phyloP scores from a whole-genome alignment of 1,140 invertebrate genomes.

The Macrocentrus cingulum region DNA sequence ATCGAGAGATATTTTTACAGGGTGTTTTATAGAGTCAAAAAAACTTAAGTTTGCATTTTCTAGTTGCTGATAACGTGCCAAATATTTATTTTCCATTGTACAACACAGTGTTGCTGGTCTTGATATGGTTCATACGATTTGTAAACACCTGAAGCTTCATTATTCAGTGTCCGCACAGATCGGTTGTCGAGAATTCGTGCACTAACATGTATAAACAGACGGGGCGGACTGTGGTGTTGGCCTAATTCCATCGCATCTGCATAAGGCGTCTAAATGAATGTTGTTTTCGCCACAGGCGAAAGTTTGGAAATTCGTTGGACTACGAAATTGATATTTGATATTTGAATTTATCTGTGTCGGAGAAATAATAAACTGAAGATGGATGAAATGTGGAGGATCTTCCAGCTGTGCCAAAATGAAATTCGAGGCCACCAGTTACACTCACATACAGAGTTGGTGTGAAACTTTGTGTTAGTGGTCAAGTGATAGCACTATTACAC shows the following conservation, averaged over 20 bases:
- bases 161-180: constrained; percentile 29
- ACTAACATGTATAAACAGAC: not conserved
- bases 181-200: not conserved
- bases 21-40: too few relatives aligned
- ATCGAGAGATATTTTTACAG: too few relatives aligned
- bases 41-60: too few relatives aligned
- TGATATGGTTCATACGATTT: not conserved
- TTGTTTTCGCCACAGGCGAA: too few relatives aligned
- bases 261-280: not conserved
- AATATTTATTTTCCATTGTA: too few relatives aligned
- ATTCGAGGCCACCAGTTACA: not conserved
- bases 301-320: too few relatives aligned
- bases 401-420: not conserved
- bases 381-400: too few relatives aligned
- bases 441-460: constrained; percentile 1
- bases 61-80: too few relatives aligned
- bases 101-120: not conserved
- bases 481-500: constrained; percentile 4
- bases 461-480: constrained; percentile 16
- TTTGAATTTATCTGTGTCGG: not conserved
- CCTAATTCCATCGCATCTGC: not conserved
- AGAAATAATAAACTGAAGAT: too few relatives aligned
- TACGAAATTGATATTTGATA: too few relatives aligned
- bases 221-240: not conserved
- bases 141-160: constrained; percentile 30